Percentiles rank a stretch among this genome's conserved stretches.
These are phyloP conservation scores for Xiphorhynchus erythropygius DNA, from an alignment of 2,797 vertebrate genomes.

Conservation along the genomic window DNA sequence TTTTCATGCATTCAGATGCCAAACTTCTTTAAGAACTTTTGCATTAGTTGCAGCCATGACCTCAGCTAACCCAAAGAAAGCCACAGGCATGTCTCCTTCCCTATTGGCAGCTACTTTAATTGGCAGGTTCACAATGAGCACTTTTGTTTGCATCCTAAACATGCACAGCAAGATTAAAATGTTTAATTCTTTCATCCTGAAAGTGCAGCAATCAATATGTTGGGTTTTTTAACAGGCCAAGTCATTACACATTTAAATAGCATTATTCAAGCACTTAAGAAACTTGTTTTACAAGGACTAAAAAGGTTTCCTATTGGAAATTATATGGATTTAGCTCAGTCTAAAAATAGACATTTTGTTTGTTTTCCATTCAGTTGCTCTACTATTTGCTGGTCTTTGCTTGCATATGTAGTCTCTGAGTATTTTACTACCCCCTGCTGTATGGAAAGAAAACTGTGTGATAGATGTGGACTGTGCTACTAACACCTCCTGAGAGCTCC, in stretches of 20 bases:
- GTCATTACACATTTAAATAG: constrained; percentile 72
- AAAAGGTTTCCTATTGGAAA: constrained; percentile 40
- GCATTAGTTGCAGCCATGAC: constrained; percentile 63
- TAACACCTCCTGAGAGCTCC: not conserved
- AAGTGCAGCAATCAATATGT: constrained; percentile 63
- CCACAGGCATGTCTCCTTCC: constrained; percentile 60
- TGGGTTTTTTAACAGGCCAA: constrained; percentile 30
- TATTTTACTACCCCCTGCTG: constrained; percentile 67
- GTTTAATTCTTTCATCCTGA: constrained; percentile 71
- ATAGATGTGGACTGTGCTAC: not conserved
- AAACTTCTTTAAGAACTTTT: constrained; percentile 62
- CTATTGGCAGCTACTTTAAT: constrained; percentile 62
- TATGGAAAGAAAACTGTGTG: constrained; percentile 34
- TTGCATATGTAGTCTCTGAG: constrained; percentile 20
- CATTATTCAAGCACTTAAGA: constrained; percentile 46
- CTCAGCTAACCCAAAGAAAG: constrained; percentile 71
- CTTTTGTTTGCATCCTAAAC: constrained; percentile 77
- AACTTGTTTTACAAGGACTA: constrained; percentile 37
- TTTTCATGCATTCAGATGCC: not conserved
- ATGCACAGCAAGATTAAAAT: constrained; percentile 62
- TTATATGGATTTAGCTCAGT: constrained; percentile 23
- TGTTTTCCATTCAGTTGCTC: constrained; percentile 13
- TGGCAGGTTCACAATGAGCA: constrained; percentile 77
- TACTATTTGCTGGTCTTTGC: not conserved
- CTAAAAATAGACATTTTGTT: constrained; percentile 68